phyloP scores from a whole-genome alignment of 2,888 invertebrate genomes.

The Euclidia mi region DNA sequence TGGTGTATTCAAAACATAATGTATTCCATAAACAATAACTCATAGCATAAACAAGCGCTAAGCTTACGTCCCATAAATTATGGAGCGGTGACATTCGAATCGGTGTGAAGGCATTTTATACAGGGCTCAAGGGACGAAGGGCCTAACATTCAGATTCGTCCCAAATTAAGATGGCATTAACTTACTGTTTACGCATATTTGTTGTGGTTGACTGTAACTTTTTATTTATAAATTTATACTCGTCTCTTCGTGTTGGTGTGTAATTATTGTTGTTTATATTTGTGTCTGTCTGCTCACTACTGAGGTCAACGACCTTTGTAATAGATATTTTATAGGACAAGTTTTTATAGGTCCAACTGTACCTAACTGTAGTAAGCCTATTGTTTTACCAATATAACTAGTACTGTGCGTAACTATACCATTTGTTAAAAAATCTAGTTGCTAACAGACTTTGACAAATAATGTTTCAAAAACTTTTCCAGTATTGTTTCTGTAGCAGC shows the following conservation, averaged over 20 bases:
- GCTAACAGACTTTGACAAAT: no score
- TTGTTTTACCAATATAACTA: no score
- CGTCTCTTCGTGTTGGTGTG: not conserved
- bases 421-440: no score
- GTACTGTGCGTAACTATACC: no score
- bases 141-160: slow-evolving; percentile 64
- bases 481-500: no score
- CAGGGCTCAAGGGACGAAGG: slow-evolving; percentile 54
- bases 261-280: slow-evolving; percentile 4
- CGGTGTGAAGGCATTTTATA: slow-evolving; percentile 74
- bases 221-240: slow-evolving; percentile 5
- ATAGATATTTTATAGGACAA: no score
- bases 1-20: slow-evolving; percentile 38
- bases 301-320: no score
- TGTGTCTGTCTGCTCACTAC: no score
- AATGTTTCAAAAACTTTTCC: no score
- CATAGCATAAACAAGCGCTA: slow-evolving; percentile 74
- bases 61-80: slow-evolving; percentile 80
- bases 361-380: no score
- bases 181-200: slow-evolving; percentile 58
- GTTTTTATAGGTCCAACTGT: no score
- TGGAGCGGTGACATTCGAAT: slow-evolving; percentile 77
- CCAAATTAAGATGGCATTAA: slow-evolving; percentile 76
- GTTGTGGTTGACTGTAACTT: slow-evolving; percentile 27
- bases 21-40: slow-evolving; percentile 63